Evolutionary conservation across 1,140 invertebrate species (phyloP), one percentile per base, ranked within the genome.

Genomic region (Drosophila littoralis): DNA sequence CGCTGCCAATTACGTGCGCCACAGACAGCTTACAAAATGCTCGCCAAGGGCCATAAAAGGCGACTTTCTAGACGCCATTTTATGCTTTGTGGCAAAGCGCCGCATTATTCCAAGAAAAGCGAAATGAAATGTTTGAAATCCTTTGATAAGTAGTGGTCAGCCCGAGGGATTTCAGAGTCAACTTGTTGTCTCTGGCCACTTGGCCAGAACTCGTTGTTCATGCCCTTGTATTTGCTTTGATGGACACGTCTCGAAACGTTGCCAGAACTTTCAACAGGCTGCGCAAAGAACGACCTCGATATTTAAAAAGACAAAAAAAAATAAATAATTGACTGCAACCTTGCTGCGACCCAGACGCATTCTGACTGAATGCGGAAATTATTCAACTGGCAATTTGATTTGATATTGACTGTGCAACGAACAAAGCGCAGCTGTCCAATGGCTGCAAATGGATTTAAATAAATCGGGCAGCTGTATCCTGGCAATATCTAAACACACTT

Each of bases 1-100:
- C 61, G 42, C 52, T 40, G 73, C 73, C 73, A 76, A 72, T 72
- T 72, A 72, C 61, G 60, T 48, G 55, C 50, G 59, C 38, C 59
- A 55, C 73, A 71, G 67, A 40, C 67, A 17, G 54, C 67, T 71
- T 70, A 72, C 42, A 59, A 48, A 65, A 48, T 36, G 58, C 60
- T 64, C 10, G 77, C 77, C 68, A 60, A 66, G 32, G 78, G 81
- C 60, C 36, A 77, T 36, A 54, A 64, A 28, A 50, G 40, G 12
- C 68, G 51, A 48, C 58, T 50, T 58, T 58, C 45, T 45, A 57
- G 61, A 17, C 7, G 80, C 40, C 42, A 51, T 58, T 68, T 64
- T 32, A 46, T 58, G 48, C 52, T 45, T 60, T 28, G 46, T 67
- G 42, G 45, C 55, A 52, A 51, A 35, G 32, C 17, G 58, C 22